Evolutionary conservation across 2,888 invertebrate species (phyloP).

Genomic region (Torymus texanus): DNA sequence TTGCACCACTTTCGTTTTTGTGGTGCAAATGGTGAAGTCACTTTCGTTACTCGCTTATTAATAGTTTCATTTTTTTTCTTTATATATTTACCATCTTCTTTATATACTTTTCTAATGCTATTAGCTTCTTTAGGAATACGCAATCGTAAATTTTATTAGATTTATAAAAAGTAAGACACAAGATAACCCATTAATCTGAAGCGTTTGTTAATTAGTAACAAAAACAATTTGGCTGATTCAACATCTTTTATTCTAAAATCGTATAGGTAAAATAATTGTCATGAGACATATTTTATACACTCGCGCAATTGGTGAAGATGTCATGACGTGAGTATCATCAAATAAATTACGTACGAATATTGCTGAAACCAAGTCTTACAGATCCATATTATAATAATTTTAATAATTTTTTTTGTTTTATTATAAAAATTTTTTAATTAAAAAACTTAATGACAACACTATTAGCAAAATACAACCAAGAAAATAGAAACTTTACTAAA

Average conservation of each 20-base stretch:
- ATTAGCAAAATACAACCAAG: constrained; percentile 31
- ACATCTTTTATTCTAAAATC: not conserved
- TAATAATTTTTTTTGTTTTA: not conserved
- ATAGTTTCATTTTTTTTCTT: not conserved
- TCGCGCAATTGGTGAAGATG: constrained; percentile 13
- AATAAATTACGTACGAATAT: constrained; percentile 34
- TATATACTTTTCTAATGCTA: constrained; percentile 37
- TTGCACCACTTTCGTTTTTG: not conserved
- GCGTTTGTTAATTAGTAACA: constrained; percentile 30
- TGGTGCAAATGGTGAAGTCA: constrained; percentile 3
- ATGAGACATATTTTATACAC: not conserved
- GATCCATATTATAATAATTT: not conserved
- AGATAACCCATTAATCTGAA: constrained; percentile 37
- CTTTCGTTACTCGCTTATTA: not conserved
- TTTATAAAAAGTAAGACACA: constrained; percentile 36
- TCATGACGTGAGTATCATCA: constrained; percentile 38
- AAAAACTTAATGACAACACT: constrained; percentile 12
- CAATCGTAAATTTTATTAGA: constrained; percentile 34
- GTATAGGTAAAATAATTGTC: constrained; percentile 7
- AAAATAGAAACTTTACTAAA: constrained; percentile 11
- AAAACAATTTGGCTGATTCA: constrained; percentile 20
- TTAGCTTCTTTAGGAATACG: constrained; percentile 34
- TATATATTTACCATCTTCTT: constrained; percentile 23
- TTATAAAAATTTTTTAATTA: constrained; percentile 6
- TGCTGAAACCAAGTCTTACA: constrained; percentile 18